These are phyloP conservation scores for Sinohyriopsis cumingii DNA, from an alignment of 2,888 invertebrate genomes.

Conservation along the genomic window DNA sequence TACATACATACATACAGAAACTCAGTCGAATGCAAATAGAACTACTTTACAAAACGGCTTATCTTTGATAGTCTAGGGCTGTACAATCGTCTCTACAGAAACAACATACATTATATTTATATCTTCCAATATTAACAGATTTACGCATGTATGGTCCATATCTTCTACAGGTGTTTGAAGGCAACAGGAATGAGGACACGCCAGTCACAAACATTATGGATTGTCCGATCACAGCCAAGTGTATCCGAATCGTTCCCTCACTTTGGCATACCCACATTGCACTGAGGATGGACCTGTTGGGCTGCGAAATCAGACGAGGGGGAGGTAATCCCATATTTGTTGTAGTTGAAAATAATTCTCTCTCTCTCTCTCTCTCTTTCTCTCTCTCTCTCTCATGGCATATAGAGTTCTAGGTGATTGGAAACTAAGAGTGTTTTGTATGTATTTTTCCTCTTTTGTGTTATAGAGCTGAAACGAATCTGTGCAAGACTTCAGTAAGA, in stretches of 20 bases:
- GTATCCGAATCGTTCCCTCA: conserved; percentile 40
- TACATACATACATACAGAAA: too few species aligned
- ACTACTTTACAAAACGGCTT: too few species aligned
- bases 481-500: too few species aligned
- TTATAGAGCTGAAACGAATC: too few species aligned
- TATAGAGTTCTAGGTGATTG: background rate
- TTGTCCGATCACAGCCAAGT: conserved; percentile 47
- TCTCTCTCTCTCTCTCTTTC: too few species aligned
- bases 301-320: conserved; percentile 42
- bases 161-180: conserved; percentile 33
- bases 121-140: background rate
- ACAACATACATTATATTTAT: too few species aligned
- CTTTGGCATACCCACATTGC: conserved; percentile 42
- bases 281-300: conserved; percentile 45
- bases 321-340: background rate
- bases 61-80: too few species aligned
- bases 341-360: background rate
- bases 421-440: too few species aligned
- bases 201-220: conserved; percentile 34
- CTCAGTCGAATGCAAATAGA: too few species aligned
- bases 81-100: too few species aligned
- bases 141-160: background rate
- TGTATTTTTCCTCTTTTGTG: too few species aligned
- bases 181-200: conserved; percentile 40
- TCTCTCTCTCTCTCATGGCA: too few species aligned